Evolutionary conservation across 2,113 vertebrate genomes (phyloP).

Genomic region (Plectropomus leopardus): DNA sequence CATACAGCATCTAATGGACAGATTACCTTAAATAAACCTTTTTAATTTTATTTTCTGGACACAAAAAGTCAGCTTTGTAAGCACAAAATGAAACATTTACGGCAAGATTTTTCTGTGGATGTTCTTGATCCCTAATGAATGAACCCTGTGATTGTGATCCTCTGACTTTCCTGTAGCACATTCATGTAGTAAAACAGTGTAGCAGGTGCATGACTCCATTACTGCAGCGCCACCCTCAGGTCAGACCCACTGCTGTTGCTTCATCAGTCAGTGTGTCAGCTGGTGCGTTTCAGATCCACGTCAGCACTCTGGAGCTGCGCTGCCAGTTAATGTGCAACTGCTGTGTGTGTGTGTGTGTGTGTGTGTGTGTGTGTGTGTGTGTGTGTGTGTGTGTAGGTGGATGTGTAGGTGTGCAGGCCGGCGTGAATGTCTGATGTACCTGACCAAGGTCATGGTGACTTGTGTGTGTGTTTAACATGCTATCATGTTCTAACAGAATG

Average conservation of each 20-base stretch:
- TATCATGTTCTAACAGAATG: too few relatives aligned
- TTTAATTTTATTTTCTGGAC: neutral
- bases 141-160: neutral
- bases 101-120: neutral
- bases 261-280: conserved; percentile 27
- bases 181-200: neutral
- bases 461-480: conserved; percentile 19
- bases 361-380: conserved; percentile 19
- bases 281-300: conserved; percentile 47
- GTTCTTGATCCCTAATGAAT: neutral
- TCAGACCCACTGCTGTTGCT: conserved; percentile 3
- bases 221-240: conserved; percentile 3
- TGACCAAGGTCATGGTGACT: conserved; percentile 30
- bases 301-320: conserved; percentile 42
- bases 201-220: neutral
- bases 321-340: conserved; percentile 48
- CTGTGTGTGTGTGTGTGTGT: conserved; percentile 27
- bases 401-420: neutral
- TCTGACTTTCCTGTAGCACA: neutral
- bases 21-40: neutral
- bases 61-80: neutral
- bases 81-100: neutral
- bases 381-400: neutral
- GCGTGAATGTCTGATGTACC: conserved; percentile 1
- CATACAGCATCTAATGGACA: neutral